Evolutionary conservation across 2,888 invertebrate species (phyloP).

Genomic region (Parasteatoda lunata): DNA sequence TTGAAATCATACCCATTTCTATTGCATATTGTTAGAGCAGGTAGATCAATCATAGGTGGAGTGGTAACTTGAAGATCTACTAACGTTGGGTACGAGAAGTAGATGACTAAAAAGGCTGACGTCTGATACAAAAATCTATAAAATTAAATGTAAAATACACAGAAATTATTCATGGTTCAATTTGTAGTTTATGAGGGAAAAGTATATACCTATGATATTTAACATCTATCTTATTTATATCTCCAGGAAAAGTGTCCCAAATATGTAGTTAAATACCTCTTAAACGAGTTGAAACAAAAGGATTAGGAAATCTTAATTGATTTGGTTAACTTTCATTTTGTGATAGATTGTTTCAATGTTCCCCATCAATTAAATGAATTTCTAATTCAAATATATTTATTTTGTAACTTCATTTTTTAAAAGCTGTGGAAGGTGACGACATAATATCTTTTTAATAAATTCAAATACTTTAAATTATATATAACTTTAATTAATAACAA

Average conservation of each 20-base stretch:
- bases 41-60: slow-evolving; percentile 60
- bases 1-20: slow-evolving; percentile 59
- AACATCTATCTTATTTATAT: neutral
- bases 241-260: neutral
- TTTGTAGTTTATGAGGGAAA: too few species aligned
- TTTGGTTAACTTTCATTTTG: too few species aligned
- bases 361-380: too few species aligned
- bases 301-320: neutral
- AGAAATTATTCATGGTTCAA: too few species aligned
- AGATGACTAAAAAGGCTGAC: slow-evolving; percentile 57
- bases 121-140: slow-evolving; percentile 62
- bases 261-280: neutral
- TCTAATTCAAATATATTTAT: too few species aligned
- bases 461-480: too few species aligned
- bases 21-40: slow-evolving; percentile 64
- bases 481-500: too few species aligned
- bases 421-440: too few species aligned
- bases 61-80: slow-evolving; percentile 65
- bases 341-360: too few species aligned
- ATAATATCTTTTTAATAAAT: too few species aligned
- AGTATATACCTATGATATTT: neutral
- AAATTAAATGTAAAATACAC: neutral
- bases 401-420: too few species aligned
- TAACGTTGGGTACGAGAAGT: slow-evolving; percentile 63
- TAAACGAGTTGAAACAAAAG: neutral